Evolutionary conservation across 2,888 invertebrate genomes (phyloP).

Genomic region (Petrolisthes manimaculis): DNA sequence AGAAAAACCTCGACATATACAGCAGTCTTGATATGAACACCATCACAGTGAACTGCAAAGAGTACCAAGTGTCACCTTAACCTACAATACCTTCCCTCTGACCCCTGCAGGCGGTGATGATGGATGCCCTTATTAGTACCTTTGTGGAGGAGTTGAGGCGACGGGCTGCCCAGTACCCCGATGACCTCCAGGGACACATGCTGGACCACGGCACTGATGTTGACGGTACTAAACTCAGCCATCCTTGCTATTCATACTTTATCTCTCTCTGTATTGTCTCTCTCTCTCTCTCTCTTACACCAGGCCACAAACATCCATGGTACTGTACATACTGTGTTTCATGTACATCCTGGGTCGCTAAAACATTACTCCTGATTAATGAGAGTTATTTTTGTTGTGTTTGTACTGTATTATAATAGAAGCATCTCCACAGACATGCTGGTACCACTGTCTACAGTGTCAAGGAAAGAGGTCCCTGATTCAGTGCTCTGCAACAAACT

Average conservation of each 20-base stretch:
- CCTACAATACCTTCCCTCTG: not conserved
- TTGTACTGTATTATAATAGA: not conserved
- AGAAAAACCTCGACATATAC: no score
- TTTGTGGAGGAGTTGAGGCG: conserved; percentile 84
- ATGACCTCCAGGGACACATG: conserved; percentile 67
- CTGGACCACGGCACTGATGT: conserved; percentile 69
- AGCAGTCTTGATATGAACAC: no score
- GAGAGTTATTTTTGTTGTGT: not conserved
- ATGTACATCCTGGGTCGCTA: no score
- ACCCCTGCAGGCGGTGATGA: conserved; percentile 79
- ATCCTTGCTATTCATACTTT: no score
- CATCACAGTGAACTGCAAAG: no score
- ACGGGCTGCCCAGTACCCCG: conserved; percentile 68
- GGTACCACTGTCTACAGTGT: conserved; percentile 67
- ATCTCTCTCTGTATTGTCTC: conserved; percentile 1
- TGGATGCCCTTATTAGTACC: conserved; percentile 86
- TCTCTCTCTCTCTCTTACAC: conserved; percentile 16
- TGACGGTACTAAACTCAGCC: conserved; percentile 67
- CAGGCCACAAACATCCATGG: no score
- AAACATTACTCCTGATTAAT: no score
- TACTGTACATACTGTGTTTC: no score
- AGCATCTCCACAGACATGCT: conserved; percentile 66
- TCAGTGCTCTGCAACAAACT: conserved; percentile 85
- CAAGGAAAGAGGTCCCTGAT: conserved; percentile 74
- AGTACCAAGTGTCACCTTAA: no score